A percentile compares a stretch with the other conserved stretches of the same genome.
Evolutionary conservation across 2,888 invertebrate species (phyloP).

Genomic region (Conchocele bisecta): DNA sequence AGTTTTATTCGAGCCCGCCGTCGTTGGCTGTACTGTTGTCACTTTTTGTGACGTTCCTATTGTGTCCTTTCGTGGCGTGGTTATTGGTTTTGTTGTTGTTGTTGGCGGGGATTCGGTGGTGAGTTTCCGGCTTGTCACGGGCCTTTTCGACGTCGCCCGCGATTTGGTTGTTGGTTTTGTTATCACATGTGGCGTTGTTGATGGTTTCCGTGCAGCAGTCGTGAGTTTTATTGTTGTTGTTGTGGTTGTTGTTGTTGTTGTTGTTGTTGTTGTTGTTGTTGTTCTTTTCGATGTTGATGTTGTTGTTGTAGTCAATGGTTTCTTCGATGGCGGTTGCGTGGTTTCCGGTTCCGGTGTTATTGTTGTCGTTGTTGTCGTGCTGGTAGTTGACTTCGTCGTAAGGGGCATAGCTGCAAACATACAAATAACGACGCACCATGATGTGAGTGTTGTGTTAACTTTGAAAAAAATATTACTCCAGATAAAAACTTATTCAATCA

Average conservation of each 20-base stretch:
- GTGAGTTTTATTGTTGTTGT: background rate
- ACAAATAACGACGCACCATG: too few relatives aligned
- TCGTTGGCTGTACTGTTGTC: conserved; percentile 21
- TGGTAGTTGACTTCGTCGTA: background rate
- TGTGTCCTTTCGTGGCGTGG: too few relatives aligned
- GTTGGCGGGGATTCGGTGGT: conserved; percentile 21
- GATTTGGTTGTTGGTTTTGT: conserved; percentile 23
- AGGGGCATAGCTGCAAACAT: background rate
- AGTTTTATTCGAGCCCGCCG: conserved; percentile 14
- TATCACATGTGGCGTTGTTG: background rate
- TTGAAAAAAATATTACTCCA: too few relatives aligned
- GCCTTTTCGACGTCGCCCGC: conserved; percentile 11
- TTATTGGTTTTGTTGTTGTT: conserved; percentile 17
- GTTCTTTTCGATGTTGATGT: conserved; percentile 11
- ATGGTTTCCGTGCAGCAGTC: background rate
- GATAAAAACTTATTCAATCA: too few relatives aligned
- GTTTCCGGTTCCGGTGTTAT: background rate
- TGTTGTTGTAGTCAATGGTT: conserved; percentile 20
- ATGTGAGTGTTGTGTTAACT: too few relatives aligned
- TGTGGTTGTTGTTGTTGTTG: background rate
- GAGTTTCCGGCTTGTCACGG: conserved; percentile 17
- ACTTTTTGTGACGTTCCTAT: too few relatives aligned
- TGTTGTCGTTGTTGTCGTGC: conserved; percentile 24
- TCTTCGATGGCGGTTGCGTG: conserved; percentile 1
- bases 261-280: conserved; percentile 16